phyloP scores from a whole-genome alignment of 2,113 vertebrate species.

The Strigops habroptila region DNA sequence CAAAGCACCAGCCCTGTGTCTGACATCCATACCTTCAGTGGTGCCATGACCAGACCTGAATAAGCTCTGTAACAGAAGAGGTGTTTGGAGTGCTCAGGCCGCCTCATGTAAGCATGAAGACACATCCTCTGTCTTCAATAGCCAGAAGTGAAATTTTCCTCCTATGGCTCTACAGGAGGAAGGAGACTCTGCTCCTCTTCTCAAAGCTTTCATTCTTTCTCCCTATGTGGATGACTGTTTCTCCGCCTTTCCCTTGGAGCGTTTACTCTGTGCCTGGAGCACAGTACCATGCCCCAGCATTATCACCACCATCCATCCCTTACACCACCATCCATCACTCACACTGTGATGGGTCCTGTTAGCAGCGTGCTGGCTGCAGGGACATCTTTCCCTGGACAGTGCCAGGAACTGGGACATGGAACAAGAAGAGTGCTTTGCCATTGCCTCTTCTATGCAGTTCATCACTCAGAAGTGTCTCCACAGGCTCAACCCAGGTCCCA shows the following conservation, averaged over 20 bases:
- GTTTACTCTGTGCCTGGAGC: background rate
- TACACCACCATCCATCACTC: background rate
- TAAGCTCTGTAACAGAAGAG: background rate
- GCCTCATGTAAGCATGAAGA: background rate
- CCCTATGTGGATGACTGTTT: background rate
- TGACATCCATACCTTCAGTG: rapidly evolving
- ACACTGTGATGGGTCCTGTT: background rate
- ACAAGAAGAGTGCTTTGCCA: background rate
- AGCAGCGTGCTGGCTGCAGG: background rate
- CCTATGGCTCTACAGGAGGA: background rate
- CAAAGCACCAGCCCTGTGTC: background rate
- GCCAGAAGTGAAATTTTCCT: background rate
- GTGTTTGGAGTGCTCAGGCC: background rate
- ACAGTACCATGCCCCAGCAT: background rate
- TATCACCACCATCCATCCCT: background rate
- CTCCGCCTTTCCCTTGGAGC: background rate
- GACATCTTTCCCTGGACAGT: background rate
- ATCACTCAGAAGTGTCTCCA: background rate
- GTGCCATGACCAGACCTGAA: background rate
- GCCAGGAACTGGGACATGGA: background rate
- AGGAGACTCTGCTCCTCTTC: background rate
- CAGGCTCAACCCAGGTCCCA: background rate
- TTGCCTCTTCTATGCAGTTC: background rate
- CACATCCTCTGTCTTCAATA: background rate
- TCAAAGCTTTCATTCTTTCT: background rate